Evolutionary conservation across 2,888 invertebrate species (phyloP), one percentile per base, ranked within the genome.

Genomic region (Odontothrips loti): DNA sequence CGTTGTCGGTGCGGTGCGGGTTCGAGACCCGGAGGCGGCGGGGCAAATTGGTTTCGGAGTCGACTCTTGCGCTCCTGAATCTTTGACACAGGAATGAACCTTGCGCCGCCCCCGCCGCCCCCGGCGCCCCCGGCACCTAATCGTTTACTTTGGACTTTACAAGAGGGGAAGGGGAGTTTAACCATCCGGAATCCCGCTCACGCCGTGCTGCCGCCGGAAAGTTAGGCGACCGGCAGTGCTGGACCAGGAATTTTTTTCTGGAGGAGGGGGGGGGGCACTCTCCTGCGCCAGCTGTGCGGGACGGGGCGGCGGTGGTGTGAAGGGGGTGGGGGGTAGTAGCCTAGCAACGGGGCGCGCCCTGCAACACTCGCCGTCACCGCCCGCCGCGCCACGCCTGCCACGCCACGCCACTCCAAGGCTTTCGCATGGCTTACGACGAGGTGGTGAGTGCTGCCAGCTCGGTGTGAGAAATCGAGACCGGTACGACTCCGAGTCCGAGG

Each of bases 391-490:
- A 17, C 58, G 58, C 58, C 58, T 6, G 20, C 82, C 80, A 82
- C 82, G 79, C 80, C 82, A 84, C 80, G 82, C 79, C 82, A 6
- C 83, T 83, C 83, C 81, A 83, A 80, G 82, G 85, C 83, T 80
- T 83, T 82, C 81, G 82, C 83, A 84, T 82, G 58, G 58, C 58
- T 6, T 58, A 58, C 58, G 58, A 58, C 80, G 82, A 82, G 79
- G 48, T 17, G 63, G 81, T 47, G n/a, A 43, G 68, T 29, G 80
- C 58, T 34, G 80, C 80, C 34, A 6, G 3, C 34, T 43, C 34
- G 34, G 34, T 43, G 6, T 43, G 34, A 43, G 34, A 43, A 43
- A 43, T 43, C 34, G 34, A 43, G 34, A 43, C 34, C 34, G 34
- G 34, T 43, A 6, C 34, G n/a, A n/a, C n/a, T n/a, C n/a, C n/a